A percentile compares a stretch with the other conserved stretches of the same genome.
Conservation (phyloP, 2,113 vertebrate species). For the Corythaixoides concolor region DNA sequence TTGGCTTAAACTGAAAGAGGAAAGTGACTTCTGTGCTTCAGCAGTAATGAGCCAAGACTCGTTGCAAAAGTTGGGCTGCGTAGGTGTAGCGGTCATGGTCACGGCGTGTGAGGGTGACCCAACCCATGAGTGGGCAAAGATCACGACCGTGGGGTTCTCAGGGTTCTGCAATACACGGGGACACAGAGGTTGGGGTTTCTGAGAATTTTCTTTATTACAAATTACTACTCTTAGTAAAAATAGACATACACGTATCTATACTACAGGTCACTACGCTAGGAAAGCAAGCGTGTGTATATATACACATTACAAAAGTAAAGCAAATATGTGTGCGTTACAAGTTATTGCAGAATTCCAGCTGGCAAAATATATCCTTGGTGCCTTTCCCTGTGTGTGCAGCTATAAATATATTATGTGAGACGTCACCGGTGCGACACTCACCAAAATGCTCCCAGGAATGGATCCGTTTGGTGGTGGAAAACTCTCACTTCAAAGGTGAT, state of each 20-base stretch:
- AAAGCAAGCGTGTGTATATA: no score
- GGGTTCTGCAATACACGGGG: background rate
- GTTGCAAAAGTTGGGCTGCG: background rate
- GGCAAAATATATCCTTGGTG: no score
- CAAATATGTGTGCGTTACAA: no score
- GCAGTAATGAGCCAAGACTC: background rate
- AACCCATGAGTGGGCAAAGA: background rate
- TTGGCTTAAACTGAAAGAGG: background rate
- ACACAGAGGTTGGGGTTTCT: background rate
- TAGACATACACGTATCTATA: no score
- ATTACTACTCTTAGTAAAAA: background rate
- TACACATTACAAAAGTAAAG: no score
- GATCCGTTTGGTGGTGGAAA: no score
- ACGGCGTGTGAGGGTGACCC: background rate
- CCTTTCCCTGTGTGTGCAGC: background rate
- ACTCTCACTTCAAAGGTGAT: no score
- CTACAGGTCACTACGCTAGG: background rate
- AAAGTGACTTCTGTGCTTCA: background rate
- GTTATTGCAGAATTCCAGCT: no score
- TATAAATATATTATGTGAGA: background rate
- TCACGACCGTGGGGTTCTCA: accelerated
- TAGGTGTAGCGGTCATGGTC: background rate
- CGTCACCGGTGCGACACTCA: background rate
- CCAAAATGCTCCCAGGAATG: background rate
- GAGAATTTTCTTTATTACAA: background rate